These are phyloP conservation scores for Halocynthia roretzi DNA, from an alignment of 23 tunicate genomes.

Conservation along the genomic window DNA sequence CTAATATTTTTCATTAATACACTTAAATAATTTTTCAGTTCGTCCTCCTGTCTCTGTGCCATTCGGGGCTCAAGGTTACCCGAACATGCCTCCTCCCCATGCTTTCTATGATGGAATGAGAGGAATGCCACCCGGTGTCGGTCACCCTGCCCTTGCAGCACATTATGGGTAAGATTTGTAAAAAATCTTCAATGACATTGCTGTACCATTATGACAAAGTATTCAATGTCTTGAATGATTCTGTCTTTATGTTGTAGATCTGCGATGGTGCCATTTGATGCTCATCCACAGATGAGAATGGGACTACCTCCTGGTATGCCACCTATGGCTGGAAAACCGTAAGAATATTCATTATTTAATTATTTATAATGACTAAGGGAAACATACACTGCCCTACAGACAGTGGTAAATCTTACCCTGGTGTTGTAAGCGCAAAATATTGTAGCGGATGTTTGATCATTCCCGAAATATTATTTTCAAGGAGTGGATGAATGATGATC, in stretches of 20 bases:
- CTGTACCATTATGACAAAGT: too few relatives aligned
- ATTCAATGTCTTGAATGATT: too few relatives aligned
- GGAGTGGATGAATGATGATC: too few relatives aligned
- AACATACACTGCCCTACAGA: too few relatives aligned
- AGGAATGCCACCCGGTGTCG: slow-evolving; percentile 49
- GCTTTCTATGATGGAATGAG: slow-evolving; percentile 63
- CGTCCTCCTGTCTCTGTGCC: slow-evolving; percentile 36
- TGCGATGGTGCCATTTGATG: slow-evolving; percentile 46
- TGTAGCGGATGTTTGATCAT: too few relatives aligned
- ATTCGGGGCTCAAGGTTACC: slow-evolving; percentile 42
- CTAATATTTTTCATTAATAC: slow-evolving; percentile 1
- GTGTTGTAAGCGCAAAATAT: too few relatives aligned
- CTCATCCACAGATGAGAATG: slow-evolving; percentile 42
- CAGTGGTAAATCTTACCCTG: too few relatives aligned
- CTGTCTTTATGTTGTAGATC: too few relatives aligned
- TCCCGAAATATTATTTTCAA: too few relatives aligned
- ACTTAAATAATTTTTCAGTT: slow-evolving; percentile 5
- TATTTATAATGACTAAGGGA: too few relatives aligned
- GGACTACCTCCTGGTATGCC: slow-evolving; percentile 52
- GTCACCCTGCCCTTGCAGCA: slow-evolving; percentile 57
- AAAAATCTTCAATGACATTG: neutral
- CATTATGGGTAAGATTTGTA: slow-evolving; percentile 44
- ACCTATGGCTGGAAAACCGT: slow-evolving; percentile 53
- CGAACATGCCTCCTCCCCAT: slow-evolving; percentile 45
- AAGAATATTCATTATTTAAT: slow-evolving; percentile 2